These are phyloP conservation scores for Fabriciana adippe DNA, from an alignment of 2,888 invertebrate species.

Conservation along the genomic window DNA sequence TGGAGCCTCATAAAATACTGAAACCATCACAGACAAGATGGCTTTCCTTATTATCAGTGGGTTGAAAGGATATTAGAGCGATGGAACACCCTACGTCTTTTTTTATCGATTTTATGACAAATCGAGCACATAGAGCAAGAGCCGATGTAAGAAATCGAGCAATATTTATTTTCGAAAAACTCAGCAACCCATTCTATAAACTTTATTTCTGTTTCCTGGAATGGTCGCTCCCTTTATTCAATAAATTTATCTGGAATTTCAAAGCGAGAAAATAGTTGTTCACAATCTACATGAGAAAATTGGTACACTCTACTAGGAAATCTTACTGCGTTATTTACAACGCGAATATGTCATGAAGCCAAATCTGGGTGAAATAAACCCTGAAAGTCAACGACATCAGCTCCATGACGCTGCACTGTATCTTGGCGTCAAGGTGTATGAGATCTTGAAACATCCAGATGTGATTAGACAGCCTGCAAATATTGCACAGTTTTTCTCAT, in stretches of 20 bases:
- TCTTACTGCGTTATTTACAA: conserved; percentile 4
- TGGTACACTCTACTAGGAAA: conserved; percentile 1
- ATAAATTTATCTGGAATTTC: conserved; percentile 4
- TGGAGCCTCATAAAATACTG: conserved; percentile 22
- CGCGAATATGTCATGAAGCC: neutral
- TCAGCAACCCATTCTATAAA: neutral
- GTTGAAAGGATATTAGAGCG: conserved; percentile 39
- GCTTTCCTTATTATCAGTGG: conserved; percentile 47
- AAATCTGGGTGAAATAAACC: conserved; percentile 3
- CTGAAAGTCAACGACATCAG: neutral
- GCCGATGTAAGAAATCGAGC: conserved; percentile 5
- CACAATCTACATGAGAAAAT: conserved; percentile 1
- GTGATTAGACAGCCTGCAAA: neutral
- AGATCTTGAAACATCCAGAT: neutral
- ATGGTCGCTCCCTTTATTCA: conserved; percentile 18
- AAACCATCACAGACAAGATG: conserved; percentile 43
- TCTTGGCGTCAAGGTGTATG: conserved; percentile 1
- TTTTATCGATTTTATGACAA: conserved; percentile 5
- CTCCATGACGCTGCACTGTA: neutral
- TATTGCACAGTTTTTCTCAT: neutral
- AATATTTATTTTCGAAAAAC: neutral
- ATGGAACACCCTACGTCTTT: neutral
- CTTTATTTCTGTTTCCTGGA: neutral
- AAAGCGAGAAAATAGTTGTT: neutral
- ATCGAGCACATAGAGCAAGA: neutral